Conservation (phyloP, 2,888 invertebrate species). For the Drosophila limbata region DNA sequence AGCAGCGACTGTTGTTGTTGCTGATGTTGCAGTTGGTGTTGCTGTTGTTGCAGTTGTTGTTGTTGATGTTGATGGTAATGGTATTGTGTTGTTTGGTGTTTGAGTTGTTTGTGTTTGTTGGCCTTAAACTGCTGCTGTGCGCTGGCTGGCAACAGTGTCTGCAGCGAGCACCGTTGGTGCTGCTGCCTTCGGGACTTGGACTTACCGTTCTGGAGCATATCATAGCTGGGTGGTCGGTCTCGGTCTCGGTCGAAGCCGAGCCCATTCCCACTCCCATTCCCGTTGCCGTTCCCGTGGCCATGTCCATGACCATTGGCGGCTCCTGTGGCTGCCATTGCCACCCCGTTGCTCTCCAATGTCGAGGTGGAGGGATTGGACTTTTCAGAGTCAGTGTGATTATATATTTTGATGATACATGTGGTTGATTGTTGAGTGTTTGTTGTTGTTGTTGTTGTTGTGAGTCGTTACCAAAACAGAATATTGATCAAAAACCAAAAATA, state of each 20-base stretch:
- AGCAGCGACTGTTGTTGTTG: constrained; percentile 65
- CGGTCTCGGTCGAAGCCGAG: constrained; percentile 57
- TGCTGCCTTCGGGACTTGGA: constrained; percentile 85
- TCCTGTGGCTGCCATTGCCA: constrained; percentile 53
- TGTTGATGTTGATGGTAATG: constrained; percentile 45
- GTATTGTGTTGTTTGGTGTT: constrained; percentile 56
- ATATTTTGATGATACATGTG: constrained; percentile 29
- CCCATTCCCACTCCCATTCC: constrained; percentile 18
- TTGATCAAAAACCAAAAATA: constrained; percentile 65
- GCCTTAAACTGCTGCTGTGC: constrained; percentile 81
- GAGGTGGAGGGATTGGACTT: constrained; percentile 85
- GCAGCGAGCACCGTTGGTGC: constrained; percentile 83
- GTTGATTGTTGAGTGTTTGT: constrained; percentile 45
- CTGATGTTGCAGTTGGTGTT: constrained; percentile 44
- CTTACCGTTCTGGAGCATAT: constrained; percentile 86
- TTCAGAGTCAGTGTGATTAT: constrained; percentile 26
- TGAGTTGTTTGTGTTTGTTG: constrained; percentile 79
- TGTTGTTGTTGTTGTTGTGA: constrained; percentile 39
- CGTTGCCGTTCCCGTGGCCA: constrained; percentile 23
- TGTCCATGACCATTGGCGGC: constrained; percentile 49
- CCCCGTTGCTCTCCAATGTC: constrained; percentile 82
- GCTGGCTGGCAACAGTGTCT: constrained; percentile 82
- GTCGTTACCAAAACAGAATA: constrained; percentile 71
- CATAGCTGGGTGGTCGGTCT: constrained; percentile 83
- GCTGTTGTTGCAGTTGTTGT: constrained; percentile 49